phyloP scores from a whole-genome alignment of 2,888 invertebrate genomes.

The Colletes collaris region DNA sequence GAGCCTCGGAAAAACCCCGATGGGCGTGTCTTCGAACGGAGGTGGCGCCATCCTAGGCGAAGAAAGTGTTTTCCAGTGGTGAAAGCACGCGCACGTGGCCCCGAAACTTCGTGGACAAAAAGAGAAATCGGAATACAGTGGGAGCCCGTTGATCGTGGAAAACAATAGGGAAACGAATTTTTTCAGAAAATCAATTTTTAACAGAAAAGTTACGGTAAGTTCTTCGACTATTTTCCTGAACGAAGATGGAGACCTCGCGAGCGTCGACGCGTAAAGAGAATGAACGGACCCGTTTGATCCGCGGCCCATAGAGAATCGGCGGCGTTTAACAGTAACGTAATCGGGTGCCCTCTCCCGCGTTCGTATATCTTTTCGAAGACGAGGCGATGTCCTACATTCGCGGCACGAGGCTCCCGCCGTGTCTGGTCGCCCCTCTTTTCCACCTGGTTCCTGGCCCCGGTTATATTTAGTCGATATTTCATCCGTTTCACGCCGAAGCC shows the following conservation, averaged over 20 bases:
- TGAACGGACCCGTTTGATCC: slow-evolving; percentile 44
- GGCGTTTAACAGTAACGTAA: slow-evolving; percentile 59
- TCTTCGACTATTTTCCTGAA: no score
- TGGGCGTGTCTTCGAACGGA: slow-evolving; percentile 10
- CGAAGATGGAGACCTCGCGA: background rate
- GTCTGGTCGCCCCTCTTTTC: slow-evolving; percentile 66
- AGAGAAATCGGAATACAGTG: slow-evolving; percentile 39
- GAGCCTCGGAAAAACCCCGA: slow-evolving; percentile 4
- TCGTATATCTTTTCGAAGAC: slow-evolving; percentile 71
- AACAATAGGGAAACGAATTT: background rate
- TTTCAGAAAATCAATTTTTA: no score
- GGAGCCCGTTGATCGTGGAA: background rate
- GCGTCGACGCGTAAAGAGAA: slow-evolving; percentile 42
- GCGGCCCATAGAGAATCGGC: slow-evolving; percentile 53
- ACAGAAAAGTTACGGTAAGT: no score
- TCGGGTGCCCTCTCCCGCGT: slow-evolving; percentile 44
- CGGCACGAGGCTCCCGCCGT: slow-evolving; percentile 70
- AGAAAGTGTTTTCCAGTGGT: slow-evolving; percentile 64
- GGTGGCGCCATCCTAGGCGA: slow-evolving; percentile 40
- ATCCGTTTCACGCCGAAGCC: slow-evolving; percentile 75
- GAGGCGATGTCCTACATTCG: slow-evolving; percentile 76
- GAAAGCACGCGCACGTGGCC: slow-evolving; percentile 46
- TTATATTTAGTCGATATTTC: slow-evolving; percentile 80
- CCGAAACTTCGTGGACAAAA: slow-evolving; percentile 35
- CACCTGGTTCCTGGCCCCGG: slow-evolving; percentile 72